phyloP scores from a whole-genome alignment of 2,888 invertebrate genomes.

The Villa cingulata region DNA sequence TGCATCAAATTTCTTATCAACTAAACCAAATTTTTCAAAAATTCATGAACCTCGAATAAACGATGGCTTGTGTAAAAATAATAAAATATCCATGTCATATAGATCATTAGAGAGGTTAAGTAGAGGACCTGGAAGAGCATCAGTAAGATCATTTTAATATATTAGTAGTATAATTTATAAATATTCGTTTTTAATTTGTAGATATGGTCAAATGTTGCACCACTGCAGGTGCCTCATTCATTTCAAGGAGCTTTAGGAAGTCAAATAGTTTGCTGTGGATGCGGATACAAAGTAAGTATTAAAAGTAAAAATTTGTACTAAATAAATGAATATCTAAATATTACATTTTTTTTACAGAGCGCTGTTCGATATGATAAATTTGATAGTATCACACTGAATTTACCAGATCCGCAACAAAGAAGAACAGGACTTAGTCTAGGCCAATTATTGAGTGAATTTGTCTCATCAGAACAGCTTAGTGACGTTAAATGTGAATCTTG shows the following conservation, averaged over 20 bases:
- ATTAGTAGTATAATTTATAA: too few species aligned
- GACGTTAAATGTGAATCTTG: conserved; percentile 63
- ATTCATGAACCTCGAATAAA: conserved; percentile 15
- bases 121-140: conserved; percentile 34
- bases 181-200: conserved; percentile 8
- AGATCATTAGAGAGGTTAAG: conserved; percentile 39
- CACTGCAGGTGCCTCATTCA: conserved; percentile 45
- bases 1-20: conserved; percentile 1
- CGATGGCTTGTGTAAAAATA: conserved; percentile 21
- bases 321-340: background rate
- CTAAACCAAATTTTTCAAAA: conserved; percentile 25
- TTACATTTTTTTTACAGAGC: conserved; percentile 41
- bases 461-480: conserved; percentile 70
- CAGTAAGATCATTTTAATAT: too few species aligned
- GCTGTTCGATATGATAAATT: conserved; percentile 86
- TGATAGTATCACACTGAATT: conserved; percentile 71
- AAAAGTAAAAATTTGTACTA: background rate
- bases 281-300: conserved; percentile 47
- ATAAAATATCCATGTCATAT: conserved; percentile 36
- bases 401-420: conserved; percentile 53
- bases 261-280: conserved; percentile 59
- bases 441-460: conserved; percentile 67
- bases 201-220: conserved; percentile 37
- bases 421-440: conserved; percentile 50
- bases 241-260: conserved; percentile 64